phyloP scores from a whole-genome alignment of 1,140 invertebrate genomes.

The Drosophila bocki region DNA sequence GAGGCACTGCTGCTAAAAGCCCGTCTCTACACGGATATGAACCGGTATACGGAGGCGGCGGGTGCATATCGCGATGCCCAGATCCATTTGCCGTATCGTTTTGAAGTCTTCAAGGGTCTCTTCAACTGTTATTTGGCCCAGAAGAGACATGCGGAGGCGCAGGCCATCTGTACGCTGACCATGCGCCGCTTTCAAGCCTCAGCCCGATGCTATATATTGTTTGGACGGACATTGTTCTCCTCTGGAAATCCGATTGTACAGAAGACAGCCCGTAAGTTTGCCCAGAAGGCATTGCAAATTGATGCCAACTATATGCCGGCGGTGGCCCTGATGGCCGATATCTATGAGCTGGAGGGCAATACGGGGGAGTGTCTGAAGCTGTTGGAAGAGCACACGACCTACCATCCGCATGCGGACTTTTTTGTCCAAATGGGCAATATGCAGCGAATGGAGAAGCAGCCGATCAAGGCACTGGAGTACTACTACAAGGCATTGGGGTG shows the following conservation, averaged over 20 bases:
- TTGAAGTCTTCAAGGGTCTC: conserved; percentile 76
- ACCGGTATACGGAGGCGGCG: conserved; percentile 89
- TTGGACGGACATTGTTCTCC: conserved; percentile 62
- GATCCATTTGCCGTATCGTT: conserved; percentile 86
- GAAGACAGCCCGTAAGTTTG: conserved; percentile 63
- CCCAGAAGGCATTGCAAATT: conserved; percentile 68
- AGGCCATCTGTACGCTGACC: conserved; percentile 61
- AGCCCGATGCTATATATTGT: conserved; percentile 71
- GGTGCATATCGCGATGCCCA: conserved; percentile 89
- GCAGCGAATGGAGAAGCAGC: conserved; percentile 54
- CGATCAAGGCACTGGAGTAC: conserved; percentile 68
- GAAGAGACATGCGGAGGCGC: conserved; percentile 71
- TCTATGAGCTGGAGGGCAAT: conserved; percentile 62
- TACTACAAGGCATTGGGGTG: conserved; percentile 64
- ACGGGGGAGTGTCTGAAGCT: conserved; percentile 55
- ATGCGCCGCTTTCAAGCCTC: conserved; percentile 67
- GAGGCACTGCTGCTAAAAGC: conserved; percentile 91
- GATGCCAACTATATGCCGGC: conserved; percentile 74
- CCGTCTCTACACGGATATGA: conserved; percentile 88
- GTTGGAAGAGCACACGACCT: conserved; percentile 66
- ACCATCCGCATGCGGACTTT: conserved; percentile 62
- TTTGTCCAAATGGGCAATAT: conserved; percentile 73
- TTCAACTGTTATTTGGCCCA: conserved; percentile 66
- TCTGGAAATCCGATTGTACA: conserved; percentile 38
- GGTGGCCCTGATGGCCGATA: conserved; percentile 64